phyloP scores from a whole-genome alignment of 1,140 invertebrate genomes.

The Helicoverpa armigera region DNA sequence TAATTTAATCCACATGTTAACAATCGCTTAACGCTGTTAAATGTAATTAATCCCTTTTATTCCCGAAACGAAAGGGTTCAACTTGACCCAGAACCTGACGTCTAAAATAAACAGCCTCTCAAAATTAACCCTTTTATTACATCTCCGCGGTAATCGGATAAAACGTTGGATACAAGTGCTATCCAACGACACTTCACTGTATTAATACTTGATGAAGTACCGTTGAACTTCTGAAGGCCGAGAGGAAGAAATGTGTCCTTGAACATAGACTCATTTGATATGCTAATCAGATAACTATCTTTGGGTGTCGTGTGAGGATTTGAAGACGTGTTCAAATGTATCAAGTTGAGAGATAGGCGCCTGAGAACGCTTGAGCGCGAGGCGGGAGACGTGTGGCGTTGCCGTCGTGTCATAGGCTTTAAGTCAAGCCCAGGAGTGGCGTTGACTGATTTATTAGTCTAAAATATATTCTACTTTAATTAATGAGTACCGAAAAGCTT shows the following conservation, averaged over 20 bases:
- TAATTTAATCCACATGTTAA: not conserved
- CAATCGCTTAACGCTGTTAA: not conserved
- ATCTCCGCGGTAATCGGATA: constrained; percentile 31
- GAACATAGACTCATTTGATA: constrained; percentile 4
- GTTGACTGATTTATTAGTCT: not conserved
- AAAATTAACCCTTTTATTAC: constrained; percentile 33
- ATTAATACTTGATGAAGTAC: constrained; percentile 28
- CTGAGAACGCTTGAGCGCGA: not conserved
- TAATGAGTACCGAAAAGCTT: too few species aligned
- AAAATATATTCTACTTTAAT: too few species aligned
- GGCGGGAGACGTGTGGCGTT: not conserved
- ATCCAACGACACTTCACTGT: constrained; percentile 9
- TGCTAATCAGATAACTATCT: constrained; percentile 28
- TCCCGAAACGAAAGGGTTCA: constrained; percentile 8
- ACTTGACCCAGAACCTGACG: constrained; percentile 19
- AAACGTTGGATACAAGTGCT: constrained; percentile 12
- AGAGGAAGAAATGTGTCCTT: not conserved
- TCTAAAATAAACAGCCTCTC: constrained; percentile 7
- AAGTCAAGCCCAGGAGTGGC: not conserved
- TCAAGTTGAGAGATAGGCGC: constrained; percentile 6
- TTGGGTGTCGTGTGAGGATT: constrained; percentile 23
- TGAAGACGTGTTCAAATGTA: constrained; percentile 18
- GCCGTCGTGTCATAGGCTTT: too few species aligned
- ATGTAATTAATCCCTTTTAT: constrained; percentile 1
- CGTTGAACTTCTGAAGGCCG: constrained; percentile 26